Percentiles rank a stretch among this genome's conserved stretches.
Conservation (phyloP, 2,797 vertebrate species). For the Microctenopoma steveboyesi region DNA sequence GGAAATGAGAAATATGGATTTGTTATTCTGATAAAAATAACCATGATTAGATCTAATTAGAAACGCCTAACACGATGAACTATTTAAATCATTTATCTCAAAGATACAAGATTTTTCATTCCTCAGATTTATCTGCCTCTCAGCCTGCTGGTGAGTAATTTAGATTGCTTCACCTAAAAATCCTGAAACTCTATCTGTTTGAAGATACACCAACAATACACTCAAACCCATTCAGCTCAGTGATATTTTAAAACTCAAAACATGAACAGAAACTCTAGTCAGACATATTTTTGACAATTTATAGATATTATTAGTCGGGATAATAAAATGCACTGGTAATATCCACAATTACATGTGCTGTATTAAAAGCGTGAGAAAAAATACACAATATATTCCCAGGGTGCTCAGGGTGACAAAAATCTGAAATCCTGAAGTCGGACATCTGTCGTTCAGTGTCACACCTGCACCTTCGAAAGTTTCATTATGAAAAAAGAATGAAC, state of each 20-base stretch:
- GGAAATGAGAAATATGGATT: slow-evolving; percentile 7
- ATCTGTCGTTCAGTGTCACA: slow-evolving; percentile 41
- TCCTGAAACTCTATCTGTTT: slow-evolving; percentile 30
- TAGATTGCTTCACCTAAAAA: slow-evolving; percentile 31
- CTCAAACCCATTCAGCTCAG: slow-evolving; percentile 30
- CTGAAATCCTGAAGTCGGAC: slow-evolving; percentile 16
- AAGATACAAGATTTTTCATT: slow-evolving; percentile 29
- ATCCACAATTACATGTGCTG: neutral
- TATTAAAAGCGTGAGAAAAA: neutral
- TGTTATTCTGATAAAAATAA: slow-evolving; percentile 1
- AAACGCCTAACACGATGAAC: neutral
- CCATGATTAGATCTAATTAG: neutral
- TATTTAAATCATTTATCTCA: neutral
- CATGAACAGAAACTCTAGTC: slow-evolving; percentile 10
- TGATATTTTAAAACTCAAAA: slow-evolving; percentile 28
- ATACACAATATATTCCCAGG: neutral
- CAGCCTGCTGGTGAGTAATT: slow-evolving; percentile 41
- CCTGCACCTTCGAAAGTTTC: slow-evolving; percentile 55
- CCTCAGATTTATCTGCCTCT: slow-evolving; percentile 44
- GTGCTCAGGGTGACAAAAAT: slow-evolving; percentile 7
- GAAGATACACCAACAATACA: slow-evolving; percentile 41
- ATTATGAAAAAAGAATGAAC: slow-evolving; percentile 33
- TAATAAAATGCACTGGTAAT: neutral
- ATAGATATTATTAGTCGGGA: slow-evolving; percentile 12
- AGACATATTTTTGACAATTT: slow-evolving; percentile 18